Evolutionary conservation across 2,797 vertebrate genomes (phyloP).

Genomic region (Varecia variegata): DNA sequence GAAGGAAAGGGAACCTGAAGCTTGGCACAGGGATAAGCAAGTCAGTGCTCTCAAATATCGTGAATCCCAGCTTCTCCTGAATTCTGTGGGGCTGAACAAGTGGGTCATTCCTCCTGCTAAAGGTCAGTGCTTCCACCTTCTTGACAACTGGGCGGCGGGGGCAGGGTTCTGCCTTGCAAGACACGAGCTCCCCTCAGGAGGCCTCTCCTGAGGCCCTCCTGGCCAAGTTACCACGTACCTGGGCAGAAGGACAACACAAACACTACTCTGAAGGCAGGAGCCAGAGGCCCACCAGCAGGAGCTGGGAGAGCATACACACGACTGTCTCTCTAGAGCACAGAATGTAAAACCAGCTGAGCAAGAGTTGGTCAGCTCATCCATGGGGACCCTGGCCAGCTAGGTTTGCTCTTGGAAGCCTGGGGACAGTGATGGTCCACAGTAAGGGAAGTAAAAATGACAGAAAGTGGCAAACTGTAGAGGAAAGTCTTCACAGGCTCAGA

Average conservation of each 20-base stretch:
- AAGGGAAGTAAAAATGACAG: background rate
- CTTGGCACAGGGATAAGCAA: background rate
- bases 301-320: background rate
- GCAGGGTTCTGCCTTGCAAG: background rate
- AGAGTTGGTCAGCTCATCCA: no score
- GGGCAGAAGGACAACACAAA: background rate
- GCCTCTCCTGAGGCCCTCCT: background rate
- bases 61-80: background rate
- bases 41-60: background rate
- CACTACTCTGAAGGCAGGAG: background rate
- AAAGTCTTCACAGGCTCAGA: background rate
- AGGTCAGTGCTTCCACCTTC: no score
- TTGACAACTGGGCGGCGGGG: background rate
- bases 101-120: background rate
- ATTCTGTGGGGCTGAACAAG: background rate
- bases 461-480: background rate
- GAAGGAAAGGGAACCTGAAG: background rate
- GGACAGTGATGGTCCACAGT: background rate
- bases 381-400: no score
- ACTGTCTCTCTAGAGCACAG: background rate
- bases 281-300: background rate
- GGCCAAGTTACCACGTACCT: background rate
- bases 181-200: background rate
- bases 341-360: background rate
- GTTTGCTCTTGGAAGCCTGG: background rate